phyloP scores from a whole-genome alignment of 1,140 invertebrate species.

The Halictus rubicundus region DNA sequence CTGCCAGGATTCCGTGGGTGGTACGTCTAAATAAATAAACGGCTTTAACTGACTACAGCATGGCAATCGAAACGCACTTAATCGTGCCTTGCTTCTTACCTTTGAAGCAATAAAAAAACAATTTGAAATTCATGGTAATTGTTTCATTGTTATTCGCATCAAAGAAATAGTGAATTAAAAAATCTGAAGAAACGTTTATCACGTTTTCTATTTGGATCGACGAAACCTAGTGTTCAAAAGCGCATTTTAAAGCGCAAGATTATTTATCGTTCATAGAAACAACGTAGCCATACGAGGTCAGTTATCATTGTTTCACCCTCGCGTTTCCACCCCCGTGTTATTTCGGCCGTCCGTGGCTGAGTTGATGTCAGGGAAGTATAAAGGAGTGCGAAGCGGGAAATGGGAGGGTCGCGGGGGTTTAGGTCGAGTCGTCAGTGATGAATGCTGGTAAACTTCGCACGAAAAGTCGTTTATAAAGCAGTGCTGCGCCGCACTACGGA shows the following conservation, averaged over 20 bases:
- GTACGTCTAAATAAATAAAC: constrained; percentile 14
- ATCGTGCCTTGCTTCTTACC: neutral
- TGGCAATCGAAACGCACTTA: neutral
- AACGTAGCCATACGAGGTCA: constrained; percentile 29
- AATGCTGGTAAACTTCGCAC: constrained; percentile 76
- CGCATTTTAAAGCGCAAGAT: neutral
- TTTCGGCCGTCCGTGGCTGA: constrained; percentile 52
- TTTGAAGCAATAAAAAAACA: too few species aligned
- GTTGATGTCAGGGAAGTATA: constrained; percentile 60
- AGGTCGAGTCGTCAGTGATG: constrained; percentile 70
- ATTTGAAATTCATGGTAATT: too few species aligned
- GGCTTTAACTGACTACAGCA: neutral
- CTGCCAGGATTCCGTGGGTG: neutral
- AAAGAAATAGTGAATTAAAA: too few species aligned
- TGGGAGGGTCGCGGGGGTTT: constrained; percentile 34
- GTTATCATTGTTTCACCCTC: constrained; percentile 49
- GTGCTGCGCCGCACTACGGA: constrained; percentile 71
- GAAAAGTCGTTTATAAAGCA: constrained; percentile 77
- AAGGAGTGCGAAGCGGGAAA: constrained; percentile 32
- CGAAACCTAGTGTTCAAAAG: too few species aligned
- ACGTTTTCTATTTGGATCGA: too few species aligned
- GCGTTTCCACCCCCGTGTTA: constrained; percentile 49
- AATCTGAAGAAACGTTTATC: too few species aligned
- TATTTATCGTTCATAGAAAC: constrained; percentile 22
- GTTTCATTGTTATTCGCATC: too few species aligned